Evolutionary conservation across 2,888 invertebrate genomes (phyloP), one percentile per base, ranked within the genome.

Genomic region (Augiades crinisus): DNA sequence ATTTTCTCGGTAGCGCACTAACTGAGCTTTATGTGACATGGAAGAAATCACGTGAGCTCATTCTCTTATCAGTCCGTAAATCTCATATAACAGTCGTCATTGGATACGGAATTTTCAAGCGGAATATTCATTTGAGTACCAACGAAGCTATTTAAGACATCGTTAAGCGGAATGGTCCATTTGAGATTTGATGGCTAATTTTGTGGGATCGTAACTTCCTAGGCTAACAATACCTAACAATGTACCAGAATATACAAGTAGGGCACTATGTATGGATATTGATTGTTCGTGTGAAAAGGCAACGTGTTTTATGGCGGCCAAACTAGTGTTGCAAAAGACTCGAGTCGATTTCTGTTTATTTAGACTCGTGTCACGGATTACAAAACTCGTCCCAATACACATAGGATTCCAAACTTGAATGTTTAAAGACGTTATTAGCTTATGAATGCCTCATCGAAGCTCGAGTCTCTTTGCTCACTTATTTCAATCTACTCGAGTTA

Each of bases 131-230:
- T 33, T 41, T 10, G 14, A 43, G 41, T 34, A 41, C 7, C 43
- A 33, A 36, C 19, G 30, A 14, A 43, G 43, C 30, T 43, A 43
- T 43, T 50, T 43, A 43, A 36, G 27, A 34, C 19, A 13, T 50
- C 50, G 50, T 50, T 50, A 43, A 43, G 21, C 36, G 21, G 27
- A 50, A 50, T 43, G 50, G 21, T 36, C 50, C 34, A 43, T 43
- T 36, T 27, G 50, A 36, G 43, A 43, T 50, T 50, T 50, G 43
- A 50, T 50, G 36, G 43, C 43, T 50, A 43, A 50, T 43, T 43
- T 14, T 36, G 50, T 50, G 27, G 41, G 4, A n/a, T 36, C 34
- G 41, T 49, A 27, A 49, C 41, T 49, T 33, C 24, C 33, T 33
- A 21, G 5, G 12, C 34, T 49, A 49, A 41, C 41, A 40, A 3